A percentile compares a stretch with the other conserved stretches of the same genome.
These are phyloP conservation scores for Eupithecia inturbata DNA, from an alignment of 2,888 invertebrate genomes.

Conservation along the genomic window DNA sequence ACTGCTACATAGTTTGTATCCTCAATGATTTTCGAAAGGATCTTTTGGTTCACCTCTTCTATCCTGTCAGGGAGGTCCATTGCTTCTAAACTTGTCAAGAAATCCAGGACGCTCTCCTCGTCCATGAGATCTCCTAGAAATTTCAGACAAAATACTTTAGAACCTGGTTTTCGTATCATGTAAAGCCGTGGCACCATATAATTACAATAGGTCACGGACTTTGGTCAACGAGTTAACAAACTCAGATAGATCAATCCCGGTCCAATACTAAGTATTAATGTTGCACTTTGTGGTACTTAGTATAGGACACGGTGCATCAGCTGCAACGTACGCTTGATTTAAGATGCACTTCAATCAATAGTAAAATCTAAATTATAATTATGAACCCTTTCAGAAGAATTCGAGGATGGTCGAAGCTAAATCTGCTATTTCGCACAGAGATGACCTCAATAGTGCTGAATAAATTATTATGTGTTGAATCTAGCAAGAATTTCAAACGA, in stretches of 20 bases:
- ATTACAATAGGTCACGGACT: not conserved
- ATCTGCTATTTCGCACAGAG: not conserved
- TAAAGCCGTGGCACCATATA: not conserved
- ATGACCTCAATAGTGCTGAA: not conserved
- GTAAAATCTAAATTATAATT: too few species aligned
- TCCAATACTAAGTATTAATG: not conserved
- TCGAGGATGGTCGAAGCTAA: not conserved
- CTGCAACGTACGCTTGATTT: not conserved
- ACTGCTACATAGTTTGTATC: slow-evolving; percentile 96
- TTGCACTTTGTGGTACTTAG: not conserved
- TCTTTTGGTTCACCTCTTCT: slow-evolving; percentile 97
- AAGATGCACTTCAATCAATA: not conserved
- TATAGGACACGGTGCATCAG: not conserved
- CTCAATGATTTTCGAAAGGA: slow-evolving; percentile 94
- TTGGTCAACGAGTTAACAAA: not conserved
- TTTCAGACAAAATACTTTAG: slow-evolving; percentile 20
- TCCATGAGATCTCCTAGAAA: slow-evolving; percentile 95
- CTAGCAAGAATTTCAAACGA: not conserved
- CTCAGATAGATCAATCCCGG: not conserved
- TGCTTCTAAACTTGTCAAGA: slow-evolving; percentile 96
- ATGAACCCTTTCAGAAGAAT: not conserved
- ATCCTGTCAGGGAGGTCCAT: slow-evolving; percentile 97
- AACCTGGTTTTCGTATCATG: not conserved
- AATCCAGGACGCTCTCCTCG: slow-evolving; percentile 96
- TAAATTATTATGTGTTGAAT: not conserved